These are phyloP conservation scores for Notamacropus eugenii DNA, from an alignment of 2,797 vertebrate genomes.

Conservation along the genomic window DNA sequence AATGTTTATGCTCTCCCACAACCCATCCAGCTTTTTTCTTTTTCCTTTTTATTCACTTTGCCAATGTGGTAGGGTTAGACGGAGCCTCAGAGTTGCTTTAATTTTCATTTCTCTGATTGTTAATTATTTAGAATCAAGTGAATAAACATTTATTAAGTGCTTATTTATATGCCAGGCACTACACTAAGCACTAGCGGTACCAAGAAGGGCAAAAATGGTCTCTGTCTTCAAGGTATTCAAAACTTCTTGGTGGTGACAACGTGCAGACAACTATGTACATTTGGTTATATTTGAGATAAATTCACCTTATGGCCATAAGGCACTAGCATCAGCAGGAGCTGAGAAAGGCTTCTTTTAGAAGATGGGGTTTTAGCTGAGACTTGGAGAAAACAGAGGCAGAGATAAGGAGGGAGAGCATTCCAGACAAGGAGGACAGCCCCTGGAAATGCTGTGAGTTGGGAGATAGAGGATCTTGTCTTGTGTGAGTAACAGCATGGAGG, in stretches of 20 bases:
- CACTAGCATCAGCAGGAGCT: not conserved
- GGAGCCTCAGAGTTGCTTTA: not conserved
- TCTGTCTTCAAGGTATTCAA: not conserved
- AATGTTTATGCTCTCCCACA: too few relatives aligned
- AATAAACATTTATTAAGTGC: not conserved
- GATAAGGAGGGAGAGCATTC: not conserved
- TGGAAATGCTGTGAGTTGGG: not conserved
- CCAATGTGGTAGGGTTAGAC: not conserved
- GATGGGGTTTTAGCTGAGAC: not conserved
- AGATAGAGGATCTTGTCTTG: not conserved
- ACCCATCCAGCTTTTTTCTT: too few relatives aligned
- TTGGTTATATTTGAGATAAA: not conserved
- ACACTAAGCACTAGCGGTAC: not conserved
- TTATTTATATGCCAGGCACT: not conserved
- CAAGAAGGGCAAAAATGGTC: not conserved
- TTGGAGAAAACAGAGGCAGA: not conserved
- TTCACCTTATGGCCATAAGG: not conserved
- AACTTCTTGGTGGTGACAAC: not conserved
- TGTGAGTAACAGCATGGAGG: not conserved
- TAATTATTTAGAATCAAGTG: not conserved
- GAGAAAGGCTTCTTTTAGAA: not conserved
- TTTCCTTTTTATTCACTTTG: not conserved
- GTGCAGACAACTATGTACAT: not conserved
- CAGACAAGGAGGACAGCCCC: not conserved
- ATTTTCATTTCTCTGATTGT: not conserved